phyloP scores from a whole-genome alignment of 2,888 invertebrate species.

The Pseudeuparius sepicola region DNA sequence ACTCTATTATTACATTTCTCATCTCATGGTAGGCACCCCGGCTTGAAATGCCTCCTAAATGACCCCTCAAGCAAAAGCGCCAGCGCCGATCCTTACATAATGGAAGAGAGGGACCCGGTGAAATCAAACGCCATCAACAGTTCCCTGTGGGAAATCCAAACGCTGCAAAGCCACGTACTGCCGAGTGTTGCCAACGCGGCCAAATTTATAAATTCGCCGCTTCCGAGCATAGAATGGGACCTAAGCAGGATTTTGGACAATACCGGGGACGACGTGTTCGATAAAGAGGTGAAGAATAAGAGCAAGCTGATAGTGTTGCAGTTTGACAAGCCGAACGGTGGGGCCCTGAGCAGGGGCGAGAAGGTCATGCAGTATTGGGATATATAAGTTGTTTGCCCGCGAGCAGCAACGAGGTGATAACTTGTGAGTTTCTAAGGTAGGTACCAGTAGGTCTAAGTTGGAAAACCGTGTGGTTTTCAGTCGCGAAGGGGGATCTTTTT shows the following conservation, averaged over 20 bases:
- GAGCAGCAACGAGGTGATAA: no score
- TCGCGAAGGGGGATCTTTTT: no score
- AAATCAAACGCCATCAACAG: slow-evolving; percentile 77
- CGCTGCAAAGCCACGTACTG: slow-evolving; percentile 62
- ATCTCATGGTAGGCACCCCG: slow-evolving; percentile 64
- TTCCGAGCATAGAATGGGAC: slow-evolving; percentile 61
- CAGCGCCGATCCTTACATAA: slow-evolving; percentile 72
- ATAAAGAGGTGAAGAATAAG: slow-evolving; percentile 65
- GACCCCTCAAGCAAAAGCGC: slow-evolving; percentile 41
- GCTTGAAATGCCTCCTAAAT: slow-evolving; percentile 57
- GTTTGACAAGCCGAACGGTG: slow-evolving; percentile 60
- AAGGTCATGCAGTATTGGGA: slow-evolving; percentile 61
- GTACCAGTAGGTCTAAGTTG: no score
- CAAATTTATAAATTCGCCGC: slow-evolving; percentile 54
- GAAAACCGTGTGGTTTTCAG: no score
- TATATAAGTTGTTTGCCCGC: no score
- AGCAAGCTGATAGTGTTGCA: slow-evolving; percentile 66
- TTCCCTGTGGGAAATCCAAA: slow-evolving; percentile 86
- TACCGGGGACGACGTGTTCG: slow-evolving; percentile 59
- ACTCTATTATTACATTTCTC: no score
- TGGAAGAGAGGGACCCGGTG: slow-evolving; percentile 69
- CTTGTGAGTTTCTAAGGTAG: no score
- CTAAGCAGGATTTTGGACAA: slow-evolving; percentile 55
- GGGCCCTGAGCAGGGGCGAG: slow-evolving; percentile 49
- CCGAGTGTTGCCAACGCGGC: slow-evolving; percentile 67